Evolutionary conservation across 1,140 invertebrate species (phyloP), one percentile per base, ranked within the genome.

Genomic region (Drosophila truncata): DNA sequence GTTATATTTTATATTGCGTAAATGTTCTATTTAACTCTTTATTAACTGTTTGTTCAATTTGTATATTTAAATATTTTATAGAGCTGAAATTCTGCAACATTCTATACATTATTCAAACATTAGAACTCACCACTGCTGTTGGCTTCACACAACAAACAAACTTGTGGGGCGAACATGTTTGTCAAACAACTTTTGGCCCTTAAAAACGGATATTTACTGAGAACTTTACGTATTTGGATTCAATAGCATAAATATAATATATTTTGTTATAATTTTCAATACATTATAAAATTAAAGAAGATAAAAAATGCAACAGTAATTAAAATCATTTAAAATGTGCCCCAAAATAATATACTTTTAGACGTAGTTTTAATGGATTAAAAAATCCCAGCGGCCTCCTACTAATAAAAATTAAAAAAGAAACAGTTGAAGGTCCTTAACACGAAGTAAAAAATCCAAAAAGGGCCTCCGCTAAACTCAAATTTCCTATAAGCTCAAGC

Each of bases 101-200:
- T 41, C 2, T 37, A 13, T 64, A 10, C 23, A 42, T 58, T 23
- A 59, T 60, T 31, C 18, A 50, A 58, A 64, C 18, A 31, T 13
- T 5, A 16, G 3, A 64, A 59, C 35, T 57, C 61, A 64, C 50
- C 61, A 64, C 52, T 13, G 16, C 18, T 9, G 29, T 42, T 58
- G 14, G 27, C 61, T 31, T 41, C 61, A 59, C 58, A 33, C 54
- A 44, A 35, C 39, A 46, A 65, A 55, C 61, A 18, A 63, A 60
- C 41, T 35, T 60, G 63, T 65, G 39, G 23, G n/a, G 20, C 63
- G 13, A 65, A 65, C 63, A 65, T 65, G 63, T 60, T 65, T 35
- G 63, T 59, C 39, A 35, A 35, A 55, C 52, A 54, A 7, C 20
- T 23, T 16, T 16, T 23, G 9, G 23, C 23, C n/a, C 25, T 58